Percentiles rank a stretch among this genome's conserved stretches.
phyloP scores from a whole-genome alignment of 2,888 invertebrate species.

The Gandaritis pyraliata region DNA sequence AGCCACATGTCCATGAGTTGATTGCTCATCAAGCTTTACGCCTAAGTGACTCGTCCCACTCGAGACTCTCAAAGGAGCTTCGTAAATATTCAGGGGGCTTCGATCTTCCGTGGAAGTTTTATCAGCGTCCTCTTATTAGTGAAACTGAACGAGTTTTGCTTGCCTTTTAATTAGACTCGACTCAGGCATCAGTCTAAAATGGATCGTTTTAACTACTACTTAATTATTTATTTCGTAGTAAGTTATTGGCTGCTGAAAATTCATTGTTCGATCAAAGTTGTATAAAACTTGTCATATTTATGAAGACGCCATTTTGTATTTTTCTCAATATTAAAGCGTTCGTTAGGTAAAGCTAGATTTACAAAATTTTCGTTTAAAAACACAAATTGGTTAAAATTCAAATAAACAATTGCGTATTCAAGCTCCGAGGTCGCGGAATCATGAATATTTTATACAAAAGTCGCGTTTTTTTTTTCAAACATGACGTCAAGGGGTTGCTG shows the following conservation, averaged over 20 bases:
- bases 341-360: not conserved
- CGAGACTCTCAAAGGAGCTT: constrained; percentile 69
- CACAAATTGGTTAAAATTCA: constrained; percentile 50
- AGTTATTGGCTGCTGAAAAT: not conserved
- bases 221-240: not conserved
- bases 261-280: no score
- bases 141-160: constrained; percentile 33
- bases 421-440: constrained; percentile 50
- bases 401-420: constrained; percentile 54
- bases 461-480: constrained; percentile 64
- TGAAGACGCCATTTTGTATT: no score
- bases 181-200: constrained; percentile 6
- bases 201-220: constrained; percentile 1
- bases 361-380: constrained; percentile 23
- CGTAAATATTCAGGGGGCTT: constrained; percentile 78
- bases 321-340: not conserved
- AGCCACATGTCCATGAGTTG: constrained; percentile 26
- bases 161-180: constrained; percentile 22
- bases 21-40: constrained; percentile 72
- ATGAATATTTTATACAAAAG: constrained; percentile 75
- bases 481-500: constrained; percentile 65
- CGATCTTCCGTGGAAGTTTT: constrained; percentile 53
- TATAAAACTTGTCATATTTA: no score
- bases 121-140: constrained; percentile 34
- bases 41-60: constrained; percentile 73